Percentiles rank a stretch among this genome's conserved stretches.
Conservation (phyloP, 2,113 vertebrate species). For the Notarius quadriscutis region DNA sequence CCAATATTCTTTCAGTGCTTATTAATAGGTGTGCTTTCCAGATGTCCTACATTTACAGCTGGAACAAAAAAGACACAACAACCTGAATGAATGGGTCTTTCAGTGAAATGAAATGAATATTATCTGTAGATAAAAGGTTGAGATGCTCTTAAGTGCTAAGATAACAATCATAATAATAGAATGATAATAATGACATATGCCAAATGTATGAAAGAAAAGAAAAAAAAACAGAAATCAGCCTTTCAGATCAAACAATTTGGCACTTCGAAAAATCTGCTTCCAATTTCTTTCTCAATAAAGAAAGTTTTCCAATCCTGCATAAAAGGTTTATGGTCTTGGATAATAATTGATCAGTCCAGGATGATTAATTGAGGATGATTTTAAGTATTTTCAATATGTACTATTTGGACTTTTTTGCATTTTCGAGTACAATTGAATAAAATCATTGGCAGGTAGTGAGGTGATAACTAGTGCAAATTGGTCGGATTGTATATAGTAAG, state of each 20-base stretch:
- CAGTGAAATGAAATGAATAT: slow-evolving; percentile 21
- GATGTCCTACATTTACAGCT: slow-evolving; percentile 58
- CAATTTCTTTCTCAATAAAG: neutral
- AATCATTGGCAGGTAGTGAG: slow-evolving; percentile 29
- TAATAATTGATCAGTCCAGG: neutral
- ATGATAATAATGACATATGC: slow-evolving; percentile 11
- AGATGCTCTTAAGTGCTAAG: slow-evolving; percentile 55
- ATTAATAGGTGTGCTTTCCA: slow-evolving; percentile 61
- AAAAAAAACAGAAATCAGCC: neutral
- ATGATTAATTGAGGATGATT: neutral
- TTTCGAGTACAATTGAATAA: slow-evolving; percentile 3
- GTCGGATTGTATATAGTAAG: slow-evolving; percentile 25
- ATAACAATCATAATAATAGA: slow-evolving; percentile 36
- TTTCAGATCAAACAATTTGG: slow-evolving; percentile 47
- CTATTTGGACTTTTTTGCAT: slow-evolving; percentile 15
- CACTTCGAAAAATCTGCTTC: slow-evolving; percentile 6
- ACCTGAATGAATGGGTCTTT: slow-evolving; percentile 48
- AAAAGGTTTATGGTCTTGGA: neutral
- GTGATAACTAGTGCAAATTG: slow-evolving; percentile 49
- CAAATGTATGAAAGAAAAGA: slow-evolving; percentile 43
- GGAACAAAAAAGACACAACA: slow-evolving; percentile 22
- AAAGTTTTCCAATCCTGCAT: neutral
- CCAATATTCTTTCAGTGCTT: slow-evolving; percentile 45
- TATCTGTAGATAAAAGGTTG: slow-evolving; percentile 44
- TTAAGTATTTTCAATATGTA: slow-evolving; percentile 1